Conservation (phyloP, 2,797 vertebrate genomes). For the Girardinus metallicus region DNA sequence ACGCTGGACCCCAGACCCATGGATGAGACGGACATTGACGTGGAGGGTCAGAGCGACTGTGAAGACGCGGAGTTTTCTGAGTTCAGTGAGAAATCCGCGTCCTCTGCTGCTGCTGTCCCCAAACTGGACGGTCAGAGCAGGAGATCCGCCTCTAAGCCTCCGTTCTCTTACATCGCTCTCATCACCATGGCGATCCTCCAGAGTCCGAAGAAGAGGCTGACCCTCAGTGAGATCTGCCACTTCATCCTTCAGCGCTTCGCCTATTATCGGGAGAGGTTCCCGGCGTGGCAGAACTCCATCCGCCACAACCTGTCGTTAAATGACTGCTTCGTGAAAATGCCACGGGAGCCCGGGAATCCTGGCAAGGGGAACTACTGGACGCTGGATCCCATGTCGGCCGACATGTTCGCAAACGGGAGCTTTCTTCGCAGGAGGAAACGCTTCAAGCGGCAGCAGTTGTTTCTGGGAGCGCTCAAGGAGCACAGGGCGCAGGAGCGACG, state of each 20-base stretch:
- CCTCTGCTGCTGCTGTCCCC: slow-evolving; percentile 26
- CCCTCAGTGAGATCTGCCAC: slow-evolving; percentile 88
- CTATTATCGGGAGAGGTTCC: slow-evolving; percentile 86
- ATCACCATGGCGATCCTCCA: slow-evolving; percentile 92
- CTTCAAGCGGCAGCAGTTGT: slow-evolving; percentile 82
- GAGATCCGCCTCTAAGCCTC: slow-evolving; percentile 79
- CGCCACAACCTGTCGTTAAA: slow-evolving; percentile 85
- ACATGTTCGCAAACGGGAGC: slow-evolving; percentile 91
- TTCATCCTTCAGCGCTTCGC: slow-evolving; percentile 87
- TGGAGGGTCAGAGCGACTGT: slow-evolving; percentile 42
- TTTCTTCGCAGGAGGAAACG: slow-evolving; percentile 89
- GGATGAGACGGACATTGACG: slow-evolving; percentile 66
- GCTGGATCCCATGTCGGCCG: slow-evolving; percentile 88
- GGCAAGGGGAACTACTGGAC: slow-evolving; percentile 91
- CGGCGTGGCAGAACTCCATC: slow-evolving; percentile 87
- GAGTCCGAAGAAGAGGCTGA: slow-evolving; percentile 86
- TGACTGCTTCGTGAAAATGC: slow-evolving; percentile 85
- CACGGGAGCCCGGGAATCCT: slow-evolving; percentile 85
- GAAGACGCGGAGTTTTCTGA: not conserved
- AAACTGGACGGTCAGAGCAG: slow-evolving; percentile 12
- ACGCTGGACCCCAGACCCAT: slow-evolving; percentile 69
- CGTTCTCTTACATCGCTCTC: slow-evolving; percentile 90
- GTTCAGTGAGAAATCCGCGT: slow-evolving; percentile 23
- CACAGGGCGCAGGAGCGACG: slow-evolving; percentile 44
- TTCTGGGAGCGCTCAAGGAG: slow-evolving; percentile 50